Conservation (phyloP, 30 jellyfish, hydroid and myxozoan genomes). For the Cassiopea andromeda region DNA sequence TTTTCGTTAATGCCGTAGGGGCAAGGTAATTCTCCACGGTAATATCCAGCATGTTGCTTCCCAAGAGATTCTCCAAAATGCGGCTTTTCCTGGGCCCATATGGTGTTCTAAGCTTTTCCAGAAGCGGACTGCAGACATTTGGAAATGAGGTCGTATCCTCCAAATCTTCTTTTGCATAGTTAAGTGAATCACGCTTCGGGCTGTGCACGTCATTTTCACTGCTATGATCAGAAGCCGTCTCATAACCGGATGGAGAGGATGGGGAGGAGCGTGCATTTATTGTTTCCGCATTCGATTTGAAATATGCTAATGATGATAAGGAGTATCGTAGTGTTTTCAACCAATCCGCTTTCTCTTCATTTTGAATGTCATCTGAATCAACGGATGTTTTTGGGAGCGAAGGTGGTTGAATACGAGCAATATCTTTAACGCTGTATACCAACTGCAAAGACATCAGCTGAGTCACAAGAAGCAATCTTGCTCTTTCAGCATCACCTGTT, state of each 20-base stretch:
- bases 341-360: background rate
- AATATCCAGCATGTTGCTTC: slow-evolving; percentile 1
- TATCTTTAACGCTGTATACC: slow-evolving; percentile 53
- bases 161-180: background rate
- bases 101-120: slow-evolving; percentile 24
- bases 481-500: slow-evolving; percentile 15
- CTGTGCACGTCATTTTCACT: slow-evolving; percentile 14
- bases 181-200: background rate
- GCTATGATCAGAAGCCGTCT: slow-evolving; percentile 50
- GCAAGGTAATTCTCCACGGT: slow-evolving; percentile 4
- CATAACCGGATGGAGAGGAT: slow-evolving; percentile 75
- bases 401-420: slow-evolving; percentile 5
- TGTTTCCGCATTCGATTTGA: background rate
- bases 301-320: slow-evolving; percentile 3
- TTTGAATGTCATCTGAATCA: slow-evolving; percentile 4
- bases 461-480: slow-evolving; percentile 64
- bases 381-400: background rate
- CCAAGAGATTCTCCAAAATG: slow-evolving; percentile 22
- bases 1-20: background rate
- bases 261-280: slow-evolving; percentile 13
- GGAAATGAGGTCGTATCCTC: background rate
- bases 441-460: slow-evolving; percentile 81
- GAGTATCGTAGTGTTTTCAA: slow-evolving; percentile 11
- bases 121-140: slow-evolving; percentile 33
- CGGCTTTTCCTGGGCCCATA: slow-evolving; percentile 39